Evolutionary conservation across 1,140 invertebrate species (phyloP), one percentile per base, ranked within the genome.

Genomic region (Drosophila truncata): DNA sequence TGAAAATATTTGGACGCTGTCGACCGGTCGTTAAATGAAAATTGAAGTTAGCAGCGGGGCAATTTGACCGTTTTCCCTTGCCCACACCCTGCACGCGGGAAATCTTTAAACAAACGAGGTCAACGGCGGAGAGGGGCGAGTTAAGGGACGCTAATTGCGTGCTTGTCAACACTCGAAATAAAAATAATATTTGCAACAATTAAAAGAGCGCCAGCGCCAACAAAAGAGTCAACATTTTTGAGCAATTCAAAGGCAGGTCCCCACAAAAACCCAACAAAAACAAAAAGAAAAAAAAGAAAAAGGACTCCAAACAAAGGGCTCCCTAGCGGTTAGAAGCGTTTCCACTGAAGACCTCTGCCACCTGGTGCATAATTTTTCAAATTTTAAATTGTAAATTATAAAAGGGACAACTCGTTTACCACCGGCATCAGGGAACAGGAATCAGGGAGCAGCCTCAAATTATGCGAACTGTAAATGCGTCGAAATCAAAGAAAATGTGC

Each of bases 131-230:
- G 23, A 20, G 35, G 35, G 18, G 20, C 23, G 16, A 25, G 18
- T 23, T 18, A 47, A 35, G 35, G 44, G 62, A 50, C 73, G 65
- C 74, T 85, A 82, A 85, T 90, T 82, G 85, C 67, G 70, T 69
- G 86, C 69, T 70, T 82, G 85, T 76, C 81, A 82, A 82, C 78
- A 83, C 84, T 78, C 39, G 63, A 81, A 78, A 74, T 80, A 70
- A 66, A 71, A 88, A 88, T 87, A 87, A 88, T 84, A 88, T 88
- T 88, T 88, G 69, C 80, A 83, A 80, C 84, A 88, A 88, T 87
- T 87, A 87, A 82, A 86, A 79, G 55, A 49, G 46, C 76, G 72
- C 35, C 63, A 39, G 27, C 44, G 46, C 46, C 58, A 77, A 70
- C 74, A 82, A 78, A 72, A 55, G 74, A 39, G 61, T 60, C 31